A percentile compares a stretch with the other conserved stretches of the same genome.
Conservation (phyloP, 2,113 vertebrate species). For the Paraplagusia blochii region DNA sequence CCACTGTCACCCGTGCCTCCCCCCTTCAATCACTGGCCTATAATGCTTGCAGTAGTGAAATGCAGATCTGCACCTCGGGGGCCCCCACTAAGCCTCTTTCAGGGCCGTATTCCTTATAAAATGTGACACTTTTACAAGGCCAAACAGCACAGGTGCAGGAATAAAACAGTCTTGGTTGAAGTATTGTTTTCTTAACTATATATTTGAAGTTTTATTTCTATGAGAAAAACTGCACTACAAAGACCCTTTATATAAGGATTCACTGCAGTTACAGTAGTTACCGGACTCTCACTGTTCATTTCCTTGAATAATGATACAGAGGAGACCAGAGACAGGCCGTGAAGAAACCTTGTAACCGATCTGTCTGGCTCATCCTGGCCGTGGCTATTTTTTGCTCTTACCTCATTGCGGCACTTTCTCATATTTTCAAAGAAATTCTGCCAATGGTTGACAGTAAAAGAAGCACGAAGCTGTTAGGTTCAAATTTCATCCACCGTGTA, state of each 20-base stretch:
- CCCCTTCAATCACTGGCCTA: conserved; percentile 60
- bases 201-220: background rate
- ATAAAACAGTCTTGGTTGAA: conserved; percentile 13
- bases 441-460: conserved; percentile 11
- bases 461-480: conserved; percentile 14
- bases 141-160: conserved; percentile 20
- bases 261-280: no score
- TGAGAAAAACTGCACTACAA: no score
- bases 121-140: conserved; percentile 43
- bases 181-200: background rate
- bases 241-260: no score
- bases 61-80: conserved; percentile 72
- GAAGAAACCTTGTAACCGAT: conserved; percentile 10
- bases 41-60: conserved; percentile 73
- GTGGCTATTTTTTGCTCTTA: conserved; percentile 5
- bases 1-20: conserved; percentile 61
- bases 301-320: conserved; percentile 7
- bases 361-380: conserved; percentile 9
- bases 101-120: conserved; percentile 58
- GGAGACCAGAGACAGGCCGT: conserved; percentile 7
- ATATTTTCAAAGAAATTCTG: conserved; percentile 5
- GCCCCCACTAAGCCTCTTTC: conserved; percentile 71
- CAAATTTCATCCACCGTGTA: conserved; percentile 39
- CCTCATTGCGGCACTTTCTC: background rate
- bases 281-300: no score